Percentiles rank a stretch among this genome's conserved stretches.
phyloP scores from a whole-genome alignment of 1,140 invertebrate species.

The Cataglyphis hispanica region DNA sequence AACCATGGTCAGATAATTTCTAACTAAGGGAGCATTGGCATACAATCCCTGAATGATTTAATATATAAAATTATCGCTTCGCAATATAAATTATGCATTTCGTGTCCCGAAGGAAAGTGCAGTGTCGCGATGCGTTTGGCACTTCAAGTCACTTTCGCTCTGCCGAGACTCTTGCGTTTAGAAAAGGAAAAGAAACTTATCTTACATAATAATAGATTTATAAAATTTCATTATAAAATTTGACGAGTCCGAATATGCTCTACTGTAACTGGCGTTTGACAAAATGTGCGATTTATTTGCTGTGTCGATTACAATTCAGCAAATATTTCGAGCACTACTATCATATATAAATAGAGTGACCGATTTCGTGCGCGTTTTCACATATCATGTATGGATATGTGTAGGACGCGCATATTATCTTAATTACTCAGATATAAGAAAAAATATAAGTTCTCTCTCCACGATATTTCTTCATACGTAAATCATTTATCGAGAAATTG shows the following conservation, averaged over 20 bases:
- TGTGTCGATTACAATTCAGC: neutral
- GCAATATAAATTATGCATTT: slow-evolving; percentile 19
- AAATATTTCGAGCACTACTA: slow-evolving; percentile 18
- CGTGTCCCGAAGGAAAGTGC: neutral
- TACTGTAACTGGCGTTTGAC: neutral
- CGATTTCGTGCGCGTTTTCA: neutral
- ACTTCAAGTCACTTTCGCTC: slow-evolving; percentile 49
- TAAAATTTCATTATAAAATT: too few relatives aligned
- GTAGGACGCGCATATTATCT: neutral
- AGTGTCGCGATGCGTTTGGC: slow-evolving; percentile 44
- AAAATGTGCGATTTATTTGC: too few relatives aligned
- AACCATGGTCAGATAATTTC: slow-evolving; percentile 74
- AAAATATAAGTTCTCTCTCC: neutral
- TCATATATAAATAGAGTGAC: neutral
- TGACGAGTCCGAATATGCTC: neutral
- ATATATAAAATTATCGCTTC: neutral
- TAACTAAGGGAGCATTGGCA: slow-evolving; percentile 44
- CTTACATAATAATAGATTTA: slow-evolving; percentile 14
- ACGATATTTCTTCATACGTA: neutral
- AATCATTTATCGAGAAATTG: neutral
- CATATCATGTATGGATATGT: too few relatives aligned
- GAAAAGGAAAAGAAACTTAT: slow-evolving; percentile 22
- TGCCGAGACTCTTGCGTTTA: neutral
- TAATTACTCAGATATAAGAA: neutral
- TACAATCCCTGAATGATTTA: slow-evolving; percentile 15